Evolutionary conservation across 2,888 invertebrate genomes (phyloP).

Genomic region (Netelia virgata): DNA sequence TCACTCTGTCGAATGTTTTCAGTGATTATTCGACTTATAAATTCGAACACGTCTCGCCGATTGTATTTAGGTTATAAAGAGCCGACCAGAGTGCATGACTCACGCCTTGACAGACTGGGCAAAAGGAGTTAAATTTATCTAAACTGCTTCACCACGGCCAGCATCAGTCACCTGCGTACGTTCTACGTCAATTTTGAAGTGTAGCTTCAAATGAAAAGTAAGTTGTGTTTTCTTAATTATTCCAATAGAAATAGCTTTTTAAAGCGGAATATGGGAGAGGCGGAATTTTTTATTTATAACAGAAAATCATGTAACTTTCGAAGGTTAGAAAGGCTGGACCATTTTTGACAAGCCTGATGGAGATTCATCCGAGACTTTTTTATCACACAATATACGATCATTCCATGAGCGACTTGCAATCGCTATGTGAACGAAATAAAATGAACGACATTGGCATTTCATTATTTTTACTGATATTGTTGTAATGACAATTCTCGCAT

Average conservation of each 20-base stretch:
- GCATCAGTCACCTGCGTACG: slow-evolving; percentile 49
- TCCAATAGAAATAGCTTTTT: background rate
- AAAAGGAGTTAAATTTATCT: slow-evolving; percentile 60
- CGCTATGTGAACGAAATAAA: background rate
- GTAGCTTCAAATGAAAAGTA: slow-evolving; percentile 66
- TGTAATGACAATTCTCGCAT: too few relatives aligned
- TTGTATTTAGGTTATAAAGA: slow-evolving; percentile 54
- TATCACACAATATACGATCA: background rate
- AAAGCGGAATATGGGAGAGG: background rate
- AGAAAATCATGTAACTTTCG: background rate
- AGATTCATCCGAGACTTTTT: slow-evolving; percentile 22
- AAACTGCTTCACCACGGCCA: slow-evolving; percentile 39
- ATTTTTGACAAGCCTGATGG: slow-evolving; percentile 41
- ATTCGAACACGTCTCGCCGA: slow-evolving; percentile 33
- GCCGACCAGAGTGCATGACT: slow-evolving; percentile 47
- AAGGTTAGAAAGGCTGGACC: slow-evolving; percentile 63
- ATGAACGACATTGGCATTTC: background rate
- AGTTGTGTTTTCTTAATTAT: slow-evolving; percentile 36
- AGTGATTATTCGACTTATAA: slow-evolving; percentile 58
- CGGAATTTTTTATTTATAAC: too few relatives aligned
- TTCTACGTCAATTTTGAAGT: slow-evolving; percentile 15
- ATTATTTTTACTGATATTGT: too few relatives aligned
- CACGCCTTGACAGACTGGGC: slow-evolving; percentile 50
- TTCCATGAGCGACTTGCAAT: background rate
- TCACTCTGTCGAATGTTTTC: slow-evolving; percentile 34